phyloP scores from a whole-genome alignment of 2,113 vertebrate species.

The Eptesicus fuscus region DNA sequence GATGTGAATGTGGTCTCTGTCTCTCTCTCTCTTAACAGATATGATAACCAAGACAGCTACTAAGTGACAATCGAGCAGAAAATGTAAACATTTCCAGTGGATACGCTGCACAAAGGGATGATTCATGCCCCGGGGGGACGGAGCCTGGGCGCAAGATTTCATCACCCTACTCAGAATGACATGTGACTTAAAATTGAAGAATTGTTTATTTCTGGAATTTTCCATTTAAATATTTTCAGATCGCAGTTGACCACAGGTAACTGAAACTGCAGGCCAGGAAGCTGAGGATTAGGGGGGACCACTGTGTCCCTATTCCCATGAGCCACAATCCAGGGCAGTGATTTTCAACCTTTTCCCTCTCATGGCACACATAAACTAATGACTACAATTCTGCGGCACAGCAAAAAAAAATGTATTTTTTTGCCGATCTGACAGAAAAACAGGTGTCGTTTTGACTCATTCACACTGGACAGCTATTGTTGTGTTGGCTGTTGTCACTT shows the following conservation, averaged over 20 bases:
- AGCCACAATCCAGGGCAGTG: neutral
- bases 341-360: no score
- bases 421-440: no score
- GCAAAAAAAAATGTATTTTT: no score
- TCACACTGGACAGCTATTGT: neutral
- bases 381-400: no score
- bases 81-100: no score
- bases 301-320: neutral
- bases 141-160: fast-evolving
- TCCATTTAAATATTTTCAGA: neutral
- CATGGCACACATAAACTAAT: no score
- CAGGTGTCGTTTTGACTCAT: neutral
- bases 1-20: neutral
- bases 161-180: neutral
- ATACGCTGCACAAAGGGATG: neutral
- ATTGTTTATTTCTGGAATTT: neutral
- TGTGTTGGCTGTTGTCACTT: neutral
- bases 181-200: neutral
- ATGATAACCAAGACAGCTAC: neutral
- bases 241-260: neutral
- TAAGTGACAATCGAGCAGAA: neutral
- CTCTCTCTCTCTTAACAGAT: neutral
- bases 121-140: neutral
- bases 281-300: neutral
- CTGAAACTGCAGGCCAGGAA: neutral